These are phyloP conservation scores for Orchestia grillus DNA, from an alignment of 1,140 invertebrate genomes.

Conservation along the genomic window DNA sequence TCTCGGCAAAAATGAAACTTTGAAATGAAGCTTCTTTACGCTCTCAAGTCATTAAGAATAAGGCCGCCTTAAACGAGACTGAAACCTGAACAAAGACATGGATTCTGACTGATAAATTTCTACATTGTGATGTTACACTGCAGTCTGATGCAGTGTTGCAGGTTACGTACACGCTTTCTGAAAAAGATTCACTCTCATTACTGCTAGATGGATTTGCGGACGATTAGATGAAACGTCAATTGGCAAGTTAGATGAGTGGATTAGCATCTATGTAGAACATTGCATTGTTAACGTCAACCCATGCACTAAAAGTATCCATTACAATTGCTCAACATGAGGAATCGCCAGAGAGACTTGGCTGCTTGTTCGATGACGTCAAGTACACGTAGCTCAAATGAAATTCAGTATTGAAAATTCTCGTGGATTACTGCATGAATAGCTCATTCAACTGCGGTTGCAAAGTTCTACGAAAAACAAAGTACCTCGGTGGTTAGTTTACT, in stretches of 20 bases:
- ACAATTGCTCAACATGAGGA: background rate
- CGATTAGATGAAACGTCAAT: background rate
- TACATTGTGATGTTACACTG: background rate
- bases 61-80: background rate
- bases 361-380: background rate
- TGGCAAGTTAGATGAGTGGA: background rate
- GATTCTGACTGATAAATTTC: background rate
- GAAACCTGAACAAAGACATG: background rate
- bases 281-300: background rate
- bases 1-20: background rate
- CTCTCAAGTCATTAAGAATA: background rate
- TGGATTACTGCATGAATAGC: background rate
- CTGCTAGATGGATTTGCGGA: background rate
- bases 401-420: background rate
- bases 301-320: background rate
- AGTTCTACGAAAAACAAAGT: background rate
- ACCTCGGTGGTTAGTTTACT: background rate
- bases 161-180: background rate
- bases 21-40: constrained; percentile 8
- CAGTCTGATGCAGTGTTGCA: background rate
- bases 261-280: background rate
- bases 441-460: background rate
- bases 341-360: background rate
- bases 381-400: too few relatives aligned
- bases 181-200: background rate